These are phyloP conservation scores for Drosophila eohydei DNA, from an alignment of 2,888 invertebrate genomes.

Conservation along the genomic window DNA sequence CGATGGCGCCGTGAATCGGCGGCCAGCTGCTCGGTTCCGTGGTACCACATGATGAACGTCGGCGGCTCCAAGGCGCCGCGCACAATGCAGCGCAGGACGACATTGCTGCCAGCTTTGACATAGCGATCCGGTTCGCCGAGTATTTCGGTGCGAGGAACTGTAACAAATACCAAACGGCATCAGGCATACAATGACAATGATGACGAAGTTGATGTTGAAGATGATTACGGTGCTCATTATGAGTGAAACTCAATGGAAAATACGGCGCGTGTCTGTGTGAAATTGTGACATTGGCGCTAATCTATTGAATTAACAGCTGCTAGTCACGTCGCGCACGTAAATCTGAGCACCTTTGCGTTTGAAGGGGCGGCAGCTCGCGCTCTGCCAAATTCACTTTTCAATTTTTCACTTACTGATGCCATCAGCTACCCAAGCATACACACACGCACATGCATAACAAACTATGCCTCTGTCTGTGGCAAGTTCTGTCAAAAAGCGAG, in stretches of 20 bases:
- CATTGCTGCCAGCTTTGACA: slow-evolving; percentile 95
- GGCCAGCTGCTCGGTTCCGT: slow-evolving; percentile 85
- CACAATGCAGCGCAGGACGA: slow-evolving; percentile 94
- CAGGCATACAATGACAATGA: slow-evolving; percentile 23
- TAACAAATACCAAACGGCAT: slow-evolving; percentile 53
- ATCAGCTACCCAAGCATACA: slow-evolving; percentile 12
- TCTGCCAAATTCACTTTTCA: slow-evolving; percentile 73
- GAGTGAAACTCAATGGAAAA: slow-evolving; percentile 26
- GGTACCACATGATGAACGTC: slow-evolving; percentile 97
- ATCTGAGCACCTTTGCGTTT: slow-evolving; percentile 62
- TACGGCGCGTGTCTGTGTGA: slow-evolving; percentile 43
- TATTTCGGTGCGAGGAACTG: slow-evolving; percentile 97
- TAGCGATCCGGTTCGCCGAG: slow-evolving; percentile 95
- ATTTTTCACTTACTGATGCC: slow-evolving; percentile 77
- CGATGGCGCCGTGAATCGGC: slow-evolving; percentile 84
- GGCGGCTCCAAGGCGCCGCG: slow-evolving; percentile 96
- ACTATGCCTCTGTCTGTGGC: slow-evolving; percentile 61
- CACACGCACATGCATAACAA: slow-evolving; percentile 69
- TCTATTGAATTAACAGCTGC: slow-evolving; percentile 80
- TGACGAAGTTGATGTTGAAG: not conserved
- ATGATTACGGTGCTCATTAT: slow-evolving; percentile 10
- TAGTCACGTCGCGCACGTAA: slow-evolving; percentile 78
- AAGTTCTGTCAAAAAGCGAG: slow-evolving; percentile 70
- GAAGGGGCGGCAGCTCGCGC: not conserved
- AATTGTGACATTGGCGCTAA: slow-evolving; percentile 76